phyloP scores from a whole-genome alignment of 1,140 invertebrate species.

The Thaumetopoea pityocampa region DNA sequence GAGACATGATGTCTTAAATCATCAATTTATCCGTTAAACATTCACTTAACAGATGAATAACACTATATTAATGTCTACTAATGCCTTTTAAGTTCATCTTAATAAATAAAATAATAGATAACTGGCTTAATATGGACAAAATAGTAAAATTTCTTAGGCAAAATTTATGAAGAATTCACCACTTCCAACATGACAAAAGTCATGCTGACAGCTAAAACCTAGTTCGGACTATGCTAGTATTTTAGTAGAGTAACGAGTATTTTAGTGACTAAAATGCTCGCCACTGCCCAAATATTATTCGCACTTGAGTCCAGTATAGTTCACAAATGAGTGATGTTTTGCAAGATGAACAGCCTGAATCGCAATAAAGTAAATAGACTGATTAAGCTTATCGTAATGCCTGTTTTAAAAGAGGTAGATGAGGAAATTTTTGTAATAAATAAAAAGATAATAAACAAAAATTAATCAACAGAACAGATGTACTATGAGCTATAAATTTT shows the following conservation, averaged over 20 bases:
- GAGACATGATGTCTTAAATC: slow-evolving; percentile 62
- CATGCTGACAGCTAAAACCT: slow-evolving; percentile 45
- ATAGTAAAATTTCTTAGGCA: slow-evolving; percentile 37
- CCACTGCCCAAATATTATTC: slow-evolving; percentile 8
- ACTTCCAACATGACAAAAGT: slow-evolving; percentile 75
- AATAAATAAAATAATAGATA: slow-evolving; percentile 32
- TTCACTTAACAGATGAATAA: slow-evolving; percentile 20
- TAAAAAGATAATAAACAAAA: too few species aligned
- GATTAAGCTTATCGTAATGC: slow-evolving; percentile 17
- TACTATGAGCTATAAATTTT: too few species aligned
- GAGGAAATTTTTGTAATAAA: slow-evolving; percentile 6
- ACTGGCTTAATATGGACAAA: slow-evolving; percentile 35
- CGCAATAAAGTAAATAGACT: slow-evolving; percentile 17
- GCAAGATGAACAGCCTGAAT: neutral
- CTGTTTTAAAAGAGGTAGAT: slow-evolving; percentile 13
- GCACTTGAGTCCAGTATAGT: slow-evolving; percentile 3
- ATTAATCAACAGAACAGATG: too few species aligned
- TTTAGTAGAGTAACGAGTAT: too few species aligned
- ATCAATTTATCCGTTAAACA: slow-evolving; percentile 25
- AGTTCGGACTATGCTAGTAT: too few species aligned
- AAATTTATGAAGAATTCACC: slow-evolving; percentile 41
- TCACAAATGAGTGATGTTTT: slow-evolving; percentile 14
- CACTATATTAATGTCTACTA: slow-evolving; percentile 33
- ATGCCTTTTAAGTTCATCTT: slow-evolving; percentile 45
- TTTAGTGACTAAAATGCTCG: too few species aligned